These are phyloP conservation scores for Ataeniobius toweri DNA, from an alignment of 2,797 vertebrate genomes.

Conservation along the genomic window DNA sequence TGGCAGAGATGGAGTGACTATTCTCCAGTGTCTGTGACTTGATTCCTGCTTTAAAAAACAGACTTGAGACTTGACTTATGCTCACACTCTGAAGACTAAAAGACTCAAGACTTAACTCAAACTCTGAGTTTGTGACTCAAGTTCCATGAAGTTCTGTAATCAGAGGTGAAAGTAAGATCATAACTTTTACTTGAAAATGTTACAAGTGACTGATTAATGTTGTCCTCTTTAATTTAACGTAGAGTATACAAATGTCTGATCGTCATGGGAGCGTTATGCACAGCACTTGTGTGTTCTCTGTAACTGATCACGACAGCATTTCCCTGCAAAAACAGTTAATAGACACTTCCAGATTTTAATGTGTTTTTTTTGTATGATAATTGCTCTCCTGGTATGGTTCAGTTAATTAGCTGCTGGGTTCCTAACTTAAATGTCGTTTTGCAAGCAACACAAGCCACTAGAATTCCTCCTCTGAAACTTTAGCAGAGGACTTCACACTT, in stretches of 20 bases:
- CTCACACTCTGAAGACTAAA: too few species aligned
- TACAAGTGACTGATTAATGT: too few species aligned
- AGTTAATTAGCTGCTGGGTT: not conserved
- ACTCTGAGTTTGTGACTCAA: too few species aligned
- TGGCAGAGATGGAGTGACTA: too few species aligned
- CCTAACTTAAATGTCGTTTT: not conserved
- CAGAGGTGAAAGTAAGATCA: too few species aligned
- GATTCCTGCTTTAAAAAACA: too few species aligned
- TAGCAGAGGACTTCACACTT: constrained; percentile 21
- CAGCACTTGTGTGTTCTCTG: not conserved
- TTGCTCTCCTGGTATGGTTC: not conserved
- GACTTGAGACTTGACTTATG: too few species aligned
- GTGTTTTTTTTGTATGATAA: not conserved
- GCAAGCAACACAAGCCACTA: not conserved
- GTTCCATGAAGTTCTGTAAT: too few species aligned
- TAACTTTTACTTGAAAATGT: too few species aligned
- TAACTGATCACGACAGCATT: not conserved
- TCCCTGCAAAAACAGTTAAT: not conserved
- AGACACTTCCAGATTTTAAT: not conserved
- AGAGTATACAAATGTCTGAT: not conserved
- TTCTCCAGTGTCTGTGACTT: too few species aligned
- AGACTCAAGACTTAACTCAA: too few species aligned
- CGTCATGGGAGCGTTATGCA: not conserved
- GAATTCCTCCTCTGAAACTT: not conserved
- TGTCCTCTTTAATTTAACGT: too few species aligned